A percentile compares a stretch with the other conserved stretches of the same genome.
phyloP scores from a whole-genome alignment of 2,797 vertebrate species.

The Chaenodraco wilsoni region DNA sequence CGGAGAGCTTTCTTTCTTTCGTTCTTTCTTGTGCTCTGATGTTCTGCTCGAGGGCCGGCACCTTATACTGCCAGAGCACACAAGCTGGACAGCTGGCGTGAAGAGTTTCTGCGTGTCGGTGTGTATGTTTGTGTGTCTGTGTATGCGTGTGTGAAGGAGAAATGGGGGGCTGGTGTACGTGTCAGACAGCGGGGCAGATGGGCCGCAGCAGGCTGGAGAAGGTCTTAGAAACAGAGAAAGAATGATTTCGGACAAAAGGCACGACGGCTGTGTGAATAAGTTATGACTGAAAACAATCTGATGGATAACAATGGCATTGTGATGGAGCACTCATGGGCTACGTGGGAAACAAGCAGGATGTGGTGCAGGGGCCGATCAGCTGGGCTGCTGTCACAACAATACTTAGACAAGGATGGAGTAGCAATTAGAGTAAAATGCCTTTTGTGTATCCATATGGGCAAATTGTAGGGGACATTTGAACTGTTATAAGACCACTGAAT shows the following conservation, averaged over 20 bases:
- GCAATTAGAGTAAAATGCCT: slow-evolving; percentile 62
- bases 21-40: slow-evolving; percentile 42
- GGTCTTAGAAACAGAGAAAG: slow-evolving; percentile 75
- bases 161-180: slow-evolving; percentile 35
- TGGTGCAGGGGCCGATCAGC: slow-evolving; percentile 69
- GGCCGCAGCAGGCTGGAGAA: slow-evolving; percentile 71
- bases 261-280: slow-evolving; percentile 75
- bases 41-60: slow-evolving; percentile 50
- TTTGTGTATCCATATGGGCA: slow-evolving; percentile 61
- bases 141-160: neutral
- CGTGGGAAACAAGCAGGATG: slow-evolving; percentile 71
- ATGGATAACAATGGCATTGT: slow-evolving; percentile 83
- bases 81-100: slow-evolving; percentile 79
- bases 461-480: slow-evolving; percentile 36
- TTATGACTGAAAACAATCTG: slow-evolving; percentile 78
- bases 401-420: slow-evolving; percentile 62
- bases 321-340: slow-evolving; percentile 63
- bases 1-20: slow-evolving; percentile 22
- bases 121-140: slow-evolving; percentile 14
- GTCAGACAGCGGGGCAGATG: slow-evolving; percentile 78
- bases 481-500: slow-evolving; percentile 10
- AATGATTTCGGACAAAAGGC: slow-evolving; percentile 83
- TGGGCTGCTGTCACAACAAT: slow-evolving; percentile 71
- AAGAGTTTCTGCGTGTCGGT: slow-evolving; percentile 53
- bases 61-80: slow-evolving; percentile 72